phyloP scores from a whole-genome alignment of 2,113 vertebrate genomes.

The Probosciger aterrimus region DNA sequence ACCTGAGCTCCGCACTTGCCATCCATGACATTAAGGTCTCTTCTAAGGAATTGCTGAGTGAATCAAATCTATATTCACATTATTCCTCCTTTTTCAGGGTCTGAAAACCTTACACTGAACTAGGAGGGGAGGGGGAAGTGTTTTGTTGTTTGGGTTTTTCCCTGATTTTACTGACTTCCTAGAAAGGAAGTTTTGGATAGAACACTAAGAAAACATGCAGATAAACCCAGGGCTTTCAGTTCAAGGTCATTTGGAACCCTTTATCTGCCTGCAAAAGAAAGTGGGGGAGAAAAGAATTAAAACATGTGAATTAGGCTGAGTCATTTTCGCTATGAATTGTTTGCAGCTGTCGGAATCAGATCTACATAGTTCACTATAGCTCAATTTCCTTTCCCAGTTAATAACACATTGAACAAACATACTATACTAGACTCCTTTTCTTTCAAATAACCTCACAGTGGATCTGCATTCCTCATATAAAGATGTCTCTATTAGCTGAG shows the following conservation, averaged over 20 bases:
- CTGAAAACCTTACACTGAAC: background rate
- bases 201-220: background rate
- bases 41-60: background rate
- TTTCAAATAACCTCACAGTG: conserved; percentile 50
- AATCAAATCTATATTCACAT: conserved; percentile 3
- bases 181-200: background rate
- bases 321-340: conserved; percentile 67
- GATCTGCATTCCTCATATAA: conserved; percentile 49
- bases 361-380: conserved; percentile 53
- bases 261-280: conserved; percentile 16
- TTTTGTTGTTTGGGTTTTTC: conserved; percentile 6
- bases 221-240: conserved; percentile 11
- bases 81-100: background rate
- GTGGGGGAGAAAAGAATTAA: background rate
- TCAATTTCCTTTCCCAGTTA: conserved; percentile 69
- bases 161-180: background rate
- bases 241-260: conserved; percentile 57
- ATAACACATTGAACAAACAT: conserved; percentile 68
- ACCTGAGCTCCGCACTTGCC: background rate
- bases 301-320: conserved; percentile 63
- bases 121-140: background rate
- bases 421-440: conserved; percentile 11
- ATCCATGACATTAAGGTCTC: background rate
- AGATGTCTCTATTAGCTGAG: conserved; percentile 68
- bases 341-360: conserved; percentile 65